A percentile compares a stretch with the other conserved stretches of the same genome.
Evolutionary conservation across 2,797 vertebrate species (phyloP).

Genomic region (Lithobates sylvaticus): DNA sequence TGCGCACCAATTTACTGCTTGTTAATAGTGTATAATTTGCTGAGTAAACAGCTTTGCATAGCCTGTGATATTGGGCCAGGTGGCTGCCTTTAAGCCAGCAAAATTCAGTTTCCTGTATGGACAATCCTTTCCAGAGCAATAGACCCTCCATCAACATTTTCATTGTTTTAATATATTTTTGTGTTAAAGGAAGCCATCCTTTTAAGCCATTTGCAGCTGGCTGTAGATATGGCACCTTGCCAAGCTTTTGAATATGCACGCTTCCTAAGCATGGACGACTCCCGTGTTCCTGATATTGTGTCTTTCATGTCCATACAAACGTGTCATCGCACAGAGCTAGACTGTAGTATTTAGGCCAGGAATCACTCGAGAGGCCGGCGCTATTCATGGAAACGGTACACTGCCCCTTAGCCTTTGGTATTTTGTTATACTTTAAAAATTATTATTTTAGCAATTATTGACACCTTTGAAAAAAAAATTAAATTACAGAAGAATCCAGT

Average conservation of each 20-base stretch:
- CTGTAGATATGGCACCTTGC: conserved; percentile 25
- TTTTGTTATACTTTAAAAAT: background rate
- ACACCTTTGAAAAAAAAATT: background rate
- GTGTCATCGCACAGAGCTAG: conserved; percentile 22
- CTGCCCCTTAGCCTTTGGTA: background rate
- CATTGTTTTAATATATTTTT: conserved; percentile 53
- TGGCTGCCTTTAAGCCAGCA: conserved; percentile 41
- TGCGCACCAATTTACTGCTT: conserved; percentile 36
- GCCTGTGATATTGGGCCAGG: conserved; percentile 55
- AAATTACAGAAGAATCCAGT: background rate
- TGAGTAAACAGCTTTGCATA: conserved; percentile 43
- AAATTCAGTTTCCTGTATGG: conserved; percentile 49
- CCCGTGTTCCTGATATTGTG: conserved; percentile 36
- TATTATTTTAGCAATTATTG: background rate
- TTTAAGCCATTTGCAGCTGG: conserved; percentile 47
- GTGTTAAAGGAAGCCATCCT: conserved; percentile 48
- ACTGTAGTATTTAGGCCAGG: background rate
- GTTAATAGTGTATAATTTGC: conserved; percentile 49
- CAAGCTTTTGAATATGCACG: conserved; percentile 29
- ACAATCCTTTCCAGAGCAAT: conserved; percentile 33
- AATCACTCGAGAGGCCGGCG: background rate
- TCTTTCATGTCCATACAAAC: conserved; percentile 49
- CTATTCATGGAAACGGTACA: background rate
- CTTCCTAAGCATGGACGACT: conserved; percentile 39
- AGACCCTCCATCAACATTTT: conserved; percentile 53